Evolutionary conservation across 1,140 invertebrate species (phyloP).

Genomic region (Drosophila nigromelanica): DNA sequence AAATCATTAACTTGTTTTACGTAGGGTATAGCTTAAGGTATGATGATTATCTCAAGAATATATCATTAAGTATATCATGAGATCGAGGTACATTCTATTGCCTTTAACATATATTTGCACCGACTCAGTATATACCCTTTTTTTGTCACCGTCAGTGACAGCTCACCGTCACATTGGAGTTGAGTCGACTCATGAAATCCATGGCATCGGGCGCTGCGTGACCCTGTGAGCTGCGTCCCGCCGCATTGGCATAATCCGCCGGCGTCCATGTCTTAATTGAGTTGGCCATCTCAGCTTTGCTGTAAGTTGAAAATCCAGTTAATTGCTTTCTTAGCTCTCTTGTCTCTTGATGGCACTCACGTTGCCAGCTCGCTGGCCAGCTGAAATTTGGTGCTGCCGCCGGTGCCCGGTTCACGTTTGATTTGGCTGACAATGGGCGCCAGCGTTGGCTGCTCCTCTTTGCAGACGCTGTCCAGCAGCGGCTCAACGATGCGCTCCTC

Average conservation of each 20-base stretch:
- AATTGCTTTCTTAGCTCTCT: background rate
- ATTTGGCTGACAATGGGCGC: slow-evolving; percentile 27
- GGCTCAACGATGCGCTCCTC: slow-evolving; percentile 57
- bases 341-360: slow-evolving; percentile 37
- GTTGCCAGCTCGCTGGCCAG: slow-evolving; percentile 57
- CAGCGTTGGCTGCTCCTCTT: slow-evolving; percentile 43
- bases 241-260: slow-evolving; percentile 77
- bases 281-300: slow-evolving; percentile 85
- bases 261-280: slow-evolving; percentile 84
- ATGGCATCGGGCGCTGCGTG: slow-evolving; percentile 83
- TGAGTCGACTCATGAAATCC: slow-evolving; percentile 86
- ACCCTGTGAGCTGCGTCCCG: slow-evolving; percentile 69
- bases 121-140: too few relatives aligned
- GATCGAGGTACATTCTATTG: too few relatives aligned
- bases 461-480: slow-evolving; percentile 43
- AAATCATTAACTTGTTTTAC: too few relatives aligned
- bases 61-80: too few relatives aligned
- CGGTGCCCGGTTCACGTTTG: slow-evolving; percentile 54
- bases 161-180: slow-evolving; percentile 77
- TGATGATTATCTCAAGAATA: too few relatives aligned
- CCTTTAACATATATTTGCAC: too few relatives aligned
- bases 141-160: too few relatives aligned
- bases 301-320: slow-evolving; percentile 15
- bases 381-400: slow-evolving; percentile 36
- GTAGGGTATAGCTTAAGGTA: too few relatives aligned